Evolutionary conservation across 2,888 invertebrate species (phyloP), one percentile per base, ranked within the genome.

Genomic region (Pseudolycoriella hygida): DNA sequence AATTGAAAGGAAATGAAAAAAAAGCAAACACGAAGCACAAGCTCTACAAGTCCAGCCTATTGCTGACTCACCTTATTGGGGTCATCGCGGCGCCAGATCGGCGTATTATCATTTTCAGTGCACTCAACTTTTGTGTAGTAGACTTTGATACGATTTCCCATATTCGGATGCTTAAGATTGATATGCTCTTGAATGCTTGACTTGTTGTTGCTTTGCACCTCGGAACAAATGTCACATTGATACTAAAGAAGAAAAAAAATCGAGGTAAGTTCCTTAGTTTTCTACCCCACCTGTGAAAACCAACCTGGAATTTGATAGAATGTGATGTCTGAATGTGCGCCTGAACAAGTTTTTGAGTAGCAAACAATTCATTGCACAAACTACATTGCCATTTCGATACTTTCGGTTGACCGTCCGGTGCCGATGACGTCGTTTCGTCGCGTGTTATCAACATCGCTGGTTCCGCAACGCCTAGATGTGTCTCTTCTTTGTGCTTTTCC

Each of bases 161-260:
- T 67, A 1, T 56, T 64, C 0, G 71, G 59, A 56, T 83, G 83
- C 3, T 73, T 70, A 11, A 68, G 67, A 2, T 61, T 58, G 49
- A 77, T 72, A 56, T 84, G 83, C 37, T 69, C 70, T 17, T 68
- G 66, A 38, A 81, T 71, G 20, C 70, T 69, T 6, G 70, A 67
- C 19, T 70, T 62, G 2, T 70, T 70, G 1, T 74, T 62, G 1
- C 65, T 64, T 20, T 69, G 70, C 51, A 73, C 81, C 34, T 34
- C 34, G 0, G 67, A 57, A 52, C 87, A 88, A 49, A 77, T 66
- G 0, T 70, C 70, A 55, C 87, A 87, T 53, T 77, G 78, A 58
- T 69, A 85, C 51, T 81, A 82, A n/a, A n/a, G n/a, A n/a, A n/a
- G n/a, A n/a, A n/a, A n/a, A n/a, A n/a, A n/a, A n/a, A n/a, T n/a